Base-by-base conservation (phyloP, 2,888 invertebrate species). In the Cheiracanthium punctorium region DNA sequence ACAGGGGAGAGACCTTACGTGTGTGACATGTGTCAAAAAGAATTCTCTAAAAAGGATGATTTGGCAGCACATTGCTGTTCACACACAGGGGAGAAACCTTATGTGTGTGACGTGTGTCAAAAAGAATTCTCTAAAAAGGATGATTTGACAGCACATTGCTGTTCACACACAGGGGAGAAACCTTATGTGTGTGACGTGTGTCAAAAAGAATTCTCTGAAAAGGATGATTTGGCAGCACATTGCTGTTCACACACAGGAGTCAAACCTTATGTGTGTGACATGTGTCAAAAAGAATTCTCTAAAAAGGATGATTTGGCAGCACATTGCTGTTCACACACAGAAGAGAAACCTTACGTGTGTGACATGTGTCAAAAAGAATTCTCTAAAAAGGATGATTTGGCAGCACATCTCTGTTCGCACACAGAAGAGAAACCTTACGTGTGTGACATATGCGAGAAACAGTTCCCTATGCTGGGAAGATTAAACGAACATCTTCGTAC, bases 21-120 rank as follows among this genome's bases (percentile, higher is more conserved):
- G 5, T 74, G 74, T 32, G 33, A 32, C 8, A 2, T 58, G 12
- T 74, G 74, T 58, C 14, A 74, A 10, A 74, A 58, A 33, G 43
- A 14, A 24, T 74, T 74, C 32, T 10, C 74, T n/a, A 29, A 74
- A n/a, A 74, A 74, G n/a, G 24, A 14, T 0, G 10, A 29, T 17
- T 58, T 74, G 17, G 14, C 5, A 24, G 14, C 74, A 91, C 88
- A 71, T 89, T 37, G n/a, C n/a, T 82, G 89, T 4, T 89, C 89
- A 0, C 91, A 91, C 88, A 89, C 89, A 28, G 82, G 88, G 0
- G 90, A 90, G 8, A 88, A 89, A 12, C 90, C 90, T 1, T 90
- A 88, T 80, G 85, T 81, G 14, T 91, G 91, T 87, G 89, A 86
- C 30, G 89, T 89, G 71, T 91, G 91, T 29, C 7, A 58, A 0